Percentiles rank a stretch among this genome's conserved stretches.
Evolutionary conservation across 2,113 vertebrate species (phyloP).

Genomic region (Chlorodrepanis virens): DNA sequence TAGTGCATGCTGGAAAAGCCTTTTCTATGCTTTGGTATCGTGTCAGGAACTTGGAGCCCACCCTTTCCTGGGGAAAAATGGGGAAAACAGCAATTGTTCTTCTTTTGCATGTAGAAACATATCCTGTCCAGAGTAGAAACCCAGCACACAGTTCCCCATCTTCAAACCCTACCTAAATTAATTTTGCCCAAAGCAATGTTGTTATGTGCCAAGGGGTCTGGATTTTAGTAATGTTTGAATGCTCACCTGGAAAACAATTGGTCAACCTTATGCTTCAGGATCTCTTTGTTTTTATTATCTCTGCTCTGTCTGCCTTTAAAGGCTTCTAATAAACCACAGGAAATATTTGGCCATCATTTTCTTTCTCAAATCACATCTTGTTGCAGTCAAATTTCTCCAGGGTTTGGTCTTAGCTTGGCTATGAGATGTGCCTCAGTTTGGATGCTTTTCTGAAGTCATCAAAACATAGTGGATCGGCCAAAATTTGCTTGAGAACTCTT

Average conservation of each 20-base stretch:
- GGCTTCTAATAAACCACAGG: not conserved
- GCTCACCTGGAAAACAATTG: not conserved
- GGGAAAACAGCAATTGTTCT: not conserved
- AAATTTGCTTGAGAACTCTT: constrained; percentile 28
- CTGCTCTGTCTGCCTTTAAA: not conserved
- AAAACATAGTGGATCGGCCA: constrained; percentile 16
- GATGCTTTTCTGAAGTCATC: constrained; percentile 8
- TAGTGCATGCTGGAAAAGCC: not conserved
- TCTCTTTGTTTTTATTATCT: not conserved
- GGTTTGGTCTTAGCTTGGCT: not conserved
- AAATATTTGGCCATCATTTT: not conserved
- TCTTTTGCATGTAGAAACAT: not conserved
- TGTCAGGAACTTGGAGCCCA: not conserved
- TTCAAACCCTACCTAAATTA: not conserved
- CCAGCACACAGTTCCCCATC: not conserved
- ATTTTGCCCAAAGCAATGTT: not conserved
- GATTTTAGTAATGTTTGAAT: not conserved
- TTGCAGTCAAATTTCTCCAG: not conserved
- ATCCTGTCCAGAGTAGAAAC: not conserved
- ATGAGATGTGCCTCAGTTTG: not conserved
- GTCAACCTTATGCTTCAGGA: not conserved
- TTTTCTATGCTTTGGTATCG: not conserved
- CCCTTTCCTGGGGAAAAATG: not conserved
- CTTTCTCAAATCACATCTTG: not conserved
- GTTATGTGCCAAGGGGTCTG: not conserved